Evolutionary conservation across 1,140 invertebrate species (phyloP).

Genomic region (Drosophila micromelanica): DNA sequence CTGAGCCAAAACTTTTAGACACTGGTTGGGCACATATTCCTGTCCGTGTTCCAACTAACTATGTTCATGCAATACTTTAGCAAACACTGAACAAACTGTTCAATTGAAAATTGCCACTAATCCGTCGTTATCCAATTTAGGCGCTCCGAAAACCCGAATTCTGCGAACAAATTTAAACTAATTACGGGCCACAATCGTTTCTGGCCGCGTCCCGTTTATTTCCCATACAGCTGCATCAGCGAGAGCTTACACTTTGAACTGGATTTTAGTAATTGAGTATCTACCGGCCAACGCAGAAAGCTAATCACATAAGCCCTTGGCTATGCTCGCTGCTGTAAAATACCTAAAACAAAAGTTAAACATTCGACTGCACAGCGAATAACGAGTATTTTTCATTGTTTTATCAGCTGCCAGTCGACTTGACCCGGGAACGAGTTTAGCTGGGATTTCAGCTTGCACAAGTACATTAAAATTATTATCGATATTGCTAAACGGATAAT

Average conservation of each 20-base stretch:
- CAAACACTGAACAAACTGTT: slow-evolving; percentile 15
- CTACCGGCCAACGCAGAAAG: slow-evolving; percentile 37
- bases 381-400: slow-evolving; percentile 44
- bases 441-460: slow-evolving; percentile 9
- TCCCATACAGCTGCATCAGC: slow-evolving; percentile 27
- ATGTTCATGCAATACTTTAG: slow-evolving; percentile 1
- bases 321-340: slow-evolving; percentile 36
- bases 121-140: slow-evolving; percentile 64
- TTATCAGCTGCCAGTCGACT: not conserved
- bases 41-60: not conserved
- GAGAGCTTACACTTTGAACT: slow-evolving; percentile 30
- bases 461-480: slow-evolving; percentile 34
- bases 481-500: not conserved
- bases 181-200: slow-evolving; percentile 50
- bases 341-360: slow-evolving; percentile 48
- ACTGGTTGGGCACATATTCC: slow-evolving; percentile 1
- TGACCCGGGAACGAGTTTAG: not conserved
- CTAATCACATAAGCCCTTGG: slow-evolving; percentile 53
- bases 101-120: slow-evolving; percentile 47
- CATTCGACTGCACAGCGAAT: not conserved
- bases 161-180: slow-evolving; percentile 60
- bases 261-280: slow-evolving; percentile 50
- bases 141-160: slow-evolving; percentile 15
- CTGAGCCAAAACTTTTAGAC: slow-evolving; percentile 18
- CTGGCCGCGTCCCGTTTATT: slow-evolving; percentile 21